Evolutionary conservation across 1,140 invertebrate genomes (phyloP).

Genomic region (Phortica variegata): DNA sequence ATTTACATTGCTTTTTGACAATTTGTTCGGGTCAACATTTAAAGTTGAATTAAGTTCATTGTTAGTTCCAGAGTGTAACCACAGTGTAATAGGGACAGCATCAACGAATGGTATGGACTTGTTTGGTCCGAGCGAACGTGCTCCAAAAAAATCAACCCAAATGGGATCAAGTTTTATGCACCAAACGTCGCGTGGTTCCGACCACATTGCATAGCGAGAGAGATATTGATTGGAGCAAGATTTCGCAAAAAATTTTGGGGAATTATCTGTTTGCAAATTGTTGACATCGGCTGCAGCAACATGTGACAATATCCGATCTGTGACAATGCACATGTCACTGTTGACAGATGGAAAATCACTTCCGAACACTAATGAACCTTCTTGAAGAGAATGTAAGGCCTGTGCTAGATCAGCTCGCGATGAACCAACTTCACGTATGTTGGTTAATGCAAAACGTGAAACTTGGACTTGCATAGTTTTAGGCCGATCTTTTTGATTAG

Average conservation of each 20-base stretch:
- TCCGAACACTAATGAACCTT: slow-evolving; percentile 72
- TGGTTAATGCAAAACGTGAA: slow-evolving; percentile 76
- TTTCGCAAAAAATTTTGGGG: too few relatives aligned
- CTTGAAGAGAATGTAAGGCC: slow-evolving; percentile 71
- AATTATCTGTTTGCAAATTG: slow-evolving; percentile 23
- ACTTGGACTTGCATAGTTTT: slow-evolving; percentile 77
- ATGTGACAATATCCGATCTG: slow-evolving; percentile 75
- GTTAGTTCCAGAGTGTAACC: slow-evolving; percentile 61
- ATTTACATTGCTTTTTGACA: too few relatives aligned
- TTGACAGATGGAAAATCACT: slow-evolving; percentile 70
- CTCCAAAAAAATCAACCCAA: slow-evolving; percentile 88
- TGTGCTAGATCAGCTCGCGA: slow-evolving; percentile 72
- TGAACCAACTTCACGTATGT: slow-evolving; percentile 71
- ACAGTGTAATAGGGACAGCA: slow-evolving; percentile 83
- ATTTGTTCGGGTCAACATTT: slow-evolving; percentile 3
- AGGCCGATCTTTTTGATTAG: slow-evolving; percentile 66
- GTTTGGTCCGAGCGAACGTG: slow-evolving; percentile 69
- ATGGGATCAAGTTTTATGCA: slow-evolving; percentile 84
- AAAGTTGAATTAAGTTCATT: slow-evolving; percentile 30
- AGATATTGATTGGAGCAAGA: slow-evolving; percentile 47
- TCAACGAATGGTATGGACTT: slow-evolving; percentile 85
- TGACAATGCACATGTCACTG: slow-evolving; percentile 68
- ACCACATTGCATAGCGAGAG: slow-evolving; percentile 74
- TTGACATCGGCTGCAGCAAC: slow-evolving; percentile 55
- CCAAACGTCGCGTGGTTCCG: slow-evolving; percentile 83